phyloP scores from a whole-genome alignment of 2,113 vertebrate genomes.

The Coturnix japonica region DNA sequence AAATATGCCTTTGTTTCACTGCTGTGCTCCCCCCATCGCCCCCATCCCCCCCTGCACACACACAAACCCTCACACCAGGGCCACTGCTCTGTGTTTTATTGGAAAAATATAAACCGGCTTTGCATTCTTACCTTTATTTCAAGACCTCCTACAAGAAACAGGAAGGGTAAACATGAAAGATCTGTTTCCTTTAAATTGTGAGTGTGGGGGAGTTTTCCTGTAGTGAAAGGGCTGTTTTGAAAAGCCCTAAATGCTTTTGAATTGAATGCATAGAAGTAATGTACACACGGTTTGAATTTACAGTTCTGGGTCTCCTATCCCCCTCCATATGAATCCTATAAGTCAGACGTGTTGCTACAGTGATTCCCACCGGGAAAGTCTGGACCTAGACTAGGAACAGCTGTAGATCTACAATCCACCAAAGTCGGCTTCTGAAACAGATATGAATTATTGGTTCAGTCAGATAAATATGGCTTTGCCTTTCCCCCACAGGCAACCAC shows the following conservation, averaged over 20 bases:
- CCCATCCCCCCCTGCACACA: slow-evolving; percentile 20
- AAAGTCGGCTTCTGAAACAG: slow-evolving; percentile 78
- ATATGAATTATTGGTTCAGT: slow-evolving; percentile 79
- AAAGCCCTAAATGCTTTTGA: slow-evolving; percentile 74
- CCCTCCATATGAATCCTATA: slow-evolving; percentile 77
- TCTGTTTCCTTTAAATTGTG: slow-evolving; percentile 73
- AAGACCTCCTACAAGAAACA: slow-evolving; percentile 76
- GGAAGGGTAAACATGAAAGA: slow-evolving; percentile 76
- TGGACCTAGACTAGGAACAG: slow-evolving; percentile 74
- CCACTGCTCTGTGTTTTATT: slow-evolving; percentile 64
- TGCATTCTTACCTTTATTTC: slow-evolving; percentile 74
- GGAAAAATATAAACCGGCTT: slow-evolving; percentile 64
- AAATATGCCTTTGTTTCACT: slow-evolving; percentile 34
- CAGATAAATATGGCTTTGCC: slow-evolving; percentile 69
- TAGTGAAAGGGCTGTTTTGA: slow-evolving; percentile 71
- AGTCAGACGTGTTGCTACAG: slow-evolving; percentile 78
- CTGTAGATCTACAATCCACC: slow-evolving; percentile 74
- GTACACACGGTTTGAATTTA: slow-evolving; percentile 83
- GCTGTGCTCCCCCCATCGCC: not conserved
- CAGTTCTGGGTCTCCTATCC: slow-evolving; percentile 72
- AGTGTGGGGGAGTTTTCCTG: slow-evolving; percentile 51
- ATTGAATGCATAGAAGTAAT: slow-evolving; percentile 68
- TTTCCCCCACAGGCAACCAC: slow-evolving; percentile 70
- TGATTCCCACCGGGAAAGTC: slow-evolving; percentile 75
- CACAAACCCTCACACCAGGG: not conserved